phyloP scores from a whole-genome alignment of 2,797 vertebrate genomes.

The Hippopotamyrus pictus region DNA sequence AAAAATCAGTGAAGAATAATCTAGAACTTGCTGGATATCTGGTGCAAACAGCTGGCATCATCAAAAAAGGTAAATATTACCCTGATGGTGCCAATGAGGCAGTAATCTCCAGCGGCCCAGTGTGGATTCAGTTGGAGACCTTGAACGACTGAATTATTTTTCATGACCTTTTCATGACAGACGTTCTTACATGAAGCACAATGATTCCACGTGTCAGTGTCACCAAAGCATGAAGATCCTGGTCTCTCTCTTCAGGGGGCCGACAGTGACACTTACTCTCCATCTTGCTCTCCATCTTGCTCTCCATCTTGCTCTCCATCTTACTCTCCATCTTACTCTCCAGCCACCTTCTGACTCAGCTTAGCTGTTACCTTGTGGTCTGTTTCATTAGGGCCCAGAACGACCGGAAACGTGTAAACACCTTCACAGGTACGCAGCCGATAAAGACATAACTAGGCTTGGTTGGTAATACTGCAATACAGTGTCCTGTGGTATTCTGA shows the following conservation, averaged over 20 bases:
- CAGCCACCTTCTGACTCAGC: background rate
- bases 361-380: background rate
- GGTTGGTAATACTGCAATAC: background rate
- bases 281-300: background rate
- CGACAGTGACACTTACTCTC: background rate
- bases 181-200: background rate
- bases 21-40: background rate
- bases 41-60: background rate
- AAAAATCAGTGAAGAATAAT: background rate
- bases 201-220: background rate
- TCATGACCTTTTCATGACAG: background rate
- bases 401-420: background rate
- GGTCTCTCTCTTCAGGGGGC: background rate
- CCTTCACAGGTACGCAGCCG: background rate
- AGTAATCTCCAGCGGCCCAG: background rate
- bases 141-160: background rate
- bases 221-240: background rate
- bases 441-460: background rate
- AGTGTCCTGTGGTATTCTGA: background rate
- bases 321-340: background rate
- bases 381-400: background rate
- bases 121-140: background rate
- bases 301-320: background rate
- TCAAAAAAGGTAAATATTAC: background rate
- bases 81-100: background rate